A percentile compares a stretch with the other conserved stretches of the same genome.
These are phyloP conservation scores for Patiria miniata DNA, from an alignment of 35 echinoderm and acorn worm genomes.

Conservation along the genomic window DNA sequence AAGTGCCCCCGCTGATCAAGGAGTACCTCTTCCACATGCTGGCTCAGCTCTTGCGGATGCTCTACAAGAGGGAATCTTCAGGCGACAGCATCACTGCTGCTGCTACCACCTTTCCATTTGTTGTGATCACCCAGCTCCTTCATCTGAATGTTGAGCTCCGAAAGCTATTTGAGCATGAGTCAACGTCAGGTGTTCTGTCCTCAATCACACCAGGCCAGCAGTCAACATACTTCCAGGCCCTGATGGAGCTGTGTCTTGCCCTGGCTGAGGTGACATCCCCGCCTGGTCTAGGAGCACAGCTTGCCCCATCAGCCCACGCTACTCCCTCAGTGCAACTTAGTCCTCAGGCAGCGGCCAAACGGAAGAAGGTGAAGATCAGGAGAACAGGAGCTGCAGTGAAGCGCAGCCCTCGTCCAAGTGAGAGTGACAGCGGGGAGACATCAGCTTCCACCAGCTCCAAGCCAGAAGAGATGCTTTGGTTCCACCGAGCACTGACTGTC, in stretches of 20 bases:
- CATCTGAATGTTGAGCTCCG: conserved; percentile 48
- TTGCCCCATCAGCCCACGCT: conserved; percentile 6
- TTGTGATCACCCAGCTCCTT: conserved; percentile 51
- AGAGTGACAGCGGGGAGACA: conserved; percentile 58
- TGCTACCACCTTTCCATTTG: conserved; percentile 48
- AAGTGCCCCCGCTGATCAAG: conserved; percentile 60
- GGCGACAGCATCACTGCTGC: conserved; percentile 37
- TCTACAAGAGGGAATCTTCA: conserved; percentile 56
- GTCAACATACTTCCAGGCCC: conserved; percentile 70
- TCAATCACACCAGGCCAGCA: conserved; percentile 60
- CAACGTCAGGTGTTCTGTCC: conserved; percentile 38
- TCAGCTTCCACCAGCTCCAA: conserved; percentile 38
- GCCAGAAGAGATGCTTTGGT: conserved; percentile 86
- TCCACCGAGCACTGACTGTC: conserved; percentile 66
- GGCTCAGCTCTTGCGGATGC: conserved; percentile 63
- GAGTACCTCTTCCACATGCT: conserved; percentile 76
- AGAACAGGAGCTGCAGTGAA: conserved; percentile 27
- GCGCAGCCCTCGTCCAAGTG: conserved; percentile 64
- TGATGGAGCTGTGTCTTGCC: conserved; percentile 82
- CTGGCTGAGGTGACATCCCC: conserved; percentile 64
- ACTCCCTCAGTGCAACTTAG: conserved; percentile 37
- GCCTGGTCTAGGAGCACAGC: neutral
- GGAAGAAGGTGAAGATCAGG: conserved; percentile 66
- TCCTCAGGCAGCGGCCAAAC: conserved; percentile 52
- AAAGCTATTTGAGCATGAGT: conserved; percentile 66